Base-by-base conservation (phyloP, 64 coral and sea anemone genomes). In the Dendronephthya gigantea region DNA sequence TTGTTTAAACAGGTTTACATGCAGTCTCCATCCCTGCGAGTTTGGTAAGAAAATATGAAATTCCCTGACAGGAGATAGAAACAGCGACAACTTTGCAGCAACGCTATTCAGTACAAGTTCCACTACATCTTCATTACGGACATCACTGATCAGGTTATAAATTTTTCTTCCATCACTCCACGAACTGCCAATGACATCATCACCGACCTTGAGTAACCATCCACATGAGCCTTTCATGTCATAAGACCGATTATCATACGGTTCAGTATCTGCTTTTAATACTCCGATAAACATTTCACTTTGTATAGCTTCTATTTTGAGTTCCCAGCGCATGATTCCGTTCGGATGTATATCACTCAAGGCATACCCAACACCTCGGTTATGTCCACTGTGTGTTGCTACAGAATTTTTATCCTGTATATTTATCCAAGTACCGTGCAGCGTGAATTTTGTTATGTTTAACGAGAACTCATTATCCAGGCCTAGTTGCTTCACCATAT, bases 161-260 rank as follows among this genome's bases (percentile, higher is more conserved):
- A 39, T 79, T 79, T 39, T 15, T 6, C 0, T 34, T 15, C 72
- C 72, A 79, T 79, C 32, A 36, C 14, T 39, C 36, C 30, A 36
- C 2, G 72, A 29, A 39, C 30, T 36, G 0, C 32, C 30, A 79
- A 79, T 39, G 72, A 39, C 36, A 12, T 79, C 72, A 36, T 79
- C 32, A 79, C 72, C 72, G 8, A 34, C 36, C 72, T 34, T 39
- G 72, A 79, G 72, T 36, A 79, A 39, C 72, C 72, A 79, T 33
- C 72, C 72, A 34, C 15, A 79, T 35, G 72, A 79, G 19, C 31
- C 72, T 36, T 19, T 14, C 72, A 79, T 79, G 22, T 79, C 72
- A 79, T 79, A 79, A 9, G 72, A 79, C 36, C 72, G 7, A 34
- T 79, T 35, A 79, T 79, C 72, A 34, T 79, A 79, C 13, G 72